Base-by-base conservation (phyloP, 1,140 invertebrate genomes). In the Eupristina koningsbergeri region DNA sequence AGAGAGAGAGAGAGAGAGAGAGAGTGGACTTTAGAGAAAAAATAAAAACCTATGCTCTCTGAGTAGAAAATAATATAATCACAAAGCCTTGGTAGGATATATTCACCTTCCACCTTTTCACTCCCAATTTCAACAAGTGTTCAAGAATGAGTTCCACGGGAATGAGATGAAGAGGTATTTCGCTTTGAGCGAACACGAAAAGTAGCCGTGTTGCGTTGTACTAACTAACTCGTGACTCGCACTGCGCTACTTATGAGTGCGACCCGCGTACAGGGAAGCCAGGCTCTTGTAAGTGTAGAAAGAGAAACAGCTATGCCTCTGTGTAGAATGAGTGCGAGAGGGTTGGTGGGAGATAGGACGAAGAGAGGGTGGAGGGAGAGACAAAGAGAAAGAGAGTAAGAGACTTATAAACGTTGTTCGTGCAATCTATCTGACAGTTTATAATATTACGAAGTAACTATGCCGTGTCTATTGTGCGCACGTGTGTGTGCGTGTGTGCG, bases 211-310 rank as follows among this genome's bases (percentile, higher is more conserved):
- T 53, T 45, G 71, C 58, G 53, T 11, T 81, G 58, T 53, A 83
- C 81, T 83, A 63, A 39, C 19, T 39, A 53, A 61, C 74, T 77
- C 17, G 1, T 83, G 26, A 22, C 31, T 77, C 36, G 74, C 61
- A 45, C 31, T 53, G 47, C 73, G 71, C 81, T 83, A 77, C 47
- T 83, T 83, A 83, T 83, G 81, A 58, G 41, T 36, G 26, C 36
- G n/a, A 7, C 31, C 64, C 22, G 11, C 73, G 22, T 36, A 26
- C 5, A 26, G 50, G 19, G 50, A 19, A 34, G 17, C 5, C n/a
- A 34, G 0, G n/a, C 7, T 74, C 36, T 22, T 71, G 39, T 26
- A 71, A 74, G n/a, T n/a, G 45, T 26, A 31, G 36, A 74, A 34
- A 29, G 73, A 47, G 41, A 45, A 11, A 19, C 36, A 13, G 0